Evolutionary conservation across 2,888 invertebrate genomes (phyloP).

Genomic region (Cheilosia variabilis): DNA sequence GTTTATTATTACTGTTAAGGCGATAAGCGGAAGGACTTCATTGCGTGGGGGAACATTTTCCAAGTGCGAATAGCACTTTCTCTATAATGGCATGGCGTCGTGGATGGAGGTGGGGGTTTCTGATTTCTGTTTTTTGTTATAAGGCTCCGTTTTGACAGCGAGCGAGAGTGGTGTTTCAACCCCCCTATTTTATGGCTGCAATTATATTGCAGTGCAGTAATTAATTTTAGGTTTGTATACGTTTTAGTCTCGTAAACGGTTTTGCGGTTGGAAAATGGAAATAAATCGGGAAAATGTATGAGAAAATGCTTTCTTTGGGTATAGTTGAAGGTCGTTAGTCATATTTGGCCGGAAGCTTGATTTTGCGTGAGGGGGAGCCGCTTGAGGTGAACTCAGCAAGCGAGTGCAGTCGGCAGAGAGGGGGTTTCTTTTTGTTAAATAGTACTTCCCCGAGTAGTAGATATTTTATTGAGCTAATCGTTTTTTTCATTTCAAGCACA

Average conservation of each 20-base stretch:
- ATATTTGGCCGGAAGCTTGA: background rate
- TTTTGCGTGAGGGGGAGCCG: background rate
- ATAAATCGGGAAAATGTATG: conserved; percentile 56
- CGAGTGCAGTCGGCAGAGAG: too few species aligned
- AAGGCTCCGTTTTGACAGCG: conserved; percentile 3
- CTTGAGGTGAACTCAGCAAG: too few species aligned
- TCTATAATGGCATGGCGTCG: background rate
- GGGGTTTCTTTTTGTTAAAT: too few species aligned
- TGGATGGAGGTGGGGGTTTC: conserved; percentile 14
- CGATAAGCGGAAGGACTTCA: conserved; percentile 75
- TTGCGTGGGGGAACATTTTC: conserved; percentile 49
- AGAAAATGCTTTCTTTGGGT: conserved; percentile 16
- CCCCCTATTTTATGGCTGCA: conserved; percentile 58
- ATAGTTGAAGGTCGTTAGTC: conserved; percentile 8
- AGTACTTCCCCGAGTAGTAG: too few species aligned
- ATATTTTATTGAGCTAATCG: too few species aligned
- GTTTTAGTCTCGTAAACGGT: conserved; percentile 65
- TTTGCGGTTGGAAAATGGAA: conserved; percentile 64
- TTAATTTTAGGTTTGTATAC: conserved; percentile 67
- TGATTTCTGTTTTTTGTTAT: conserved; percentile 12
- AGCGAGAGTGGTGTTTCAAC: background rate
- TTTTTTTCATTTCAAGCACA: too few species aligned
- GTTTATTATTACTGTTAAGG: conserved; percentile 67
- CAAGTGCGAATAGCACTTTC: conserved; percentile 46
- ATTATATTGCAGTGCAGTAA: conserved; percentile 70